These are phyloP conservation scores for Busseola fusca DNA, from an alignment of 2,888 invertebrate genomes.

Conservation along the genomic window DNA sequence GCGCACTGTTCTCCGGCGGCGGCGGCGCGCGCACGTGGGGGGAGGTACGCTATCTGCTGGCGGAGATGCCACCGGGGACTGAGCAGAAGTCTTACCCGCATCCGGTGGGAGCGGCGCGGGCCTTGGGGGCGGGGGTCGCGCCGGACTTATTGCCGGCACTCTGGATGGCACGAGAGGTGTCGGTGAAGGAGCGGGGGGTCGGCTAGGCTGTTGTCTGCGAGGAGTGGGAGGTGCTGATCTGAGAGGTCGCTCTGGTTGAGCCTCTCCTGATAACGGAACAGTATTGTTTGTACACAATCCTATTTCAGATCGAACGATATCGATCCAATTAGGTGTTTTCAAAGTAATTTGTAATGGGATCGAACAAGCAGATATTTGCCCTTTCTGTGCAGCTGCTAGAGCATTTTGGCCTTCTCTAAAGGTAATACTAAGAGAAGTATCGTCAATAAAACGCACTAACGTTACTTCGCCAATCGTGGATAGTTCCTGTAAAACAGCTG, in stretches of 20 bases:
- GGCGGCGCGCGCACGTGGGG: constrained; percentile 90
- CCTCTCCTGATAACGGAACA: constrained; percentile 91
- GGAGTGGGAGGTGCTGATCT: constrained; percentile 85
- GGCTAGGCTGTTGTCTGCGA: constrained; percentile 88
- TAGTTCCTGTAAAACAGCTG: constrained; percentile 93
- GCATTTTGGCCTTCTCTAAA: constrained; percentile 97
- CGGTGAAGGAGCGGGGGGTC: constrained; percentile 90
- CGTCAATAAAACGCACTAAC: constrained; percentile 96
- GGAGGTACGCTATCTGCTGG: constrained; percentile 90
- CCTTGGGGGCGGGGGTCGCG: constrained; percentile 90
- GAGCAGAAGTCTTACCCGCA: constrained; percentile 74
- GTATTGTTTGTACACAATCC: constrained; percentile 95
- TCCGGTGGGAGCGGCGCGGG: constrained; percentile 88
- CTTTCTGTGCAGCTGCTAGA: constrained; percentile 91
- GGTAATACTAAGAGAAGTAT: constrained; percentile 95
- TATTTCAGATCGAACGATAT: constrained; percentile 94
- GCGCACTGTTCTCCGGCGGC: constrained; percentile 76
- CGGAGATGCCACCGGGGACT: constrained; percentile 85
- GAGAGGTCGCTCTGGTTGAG: constrained; percentile 77
- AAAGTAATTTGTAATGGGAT: constrained; percentile 92
- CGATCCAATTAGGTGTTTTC: constrained; percentile 96
- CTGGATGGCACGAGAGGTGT: constrained; percentile 83
- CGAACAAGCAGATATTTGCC: constrained; percentile 90
- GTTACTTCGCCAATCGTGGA: constrained; percentile 96
- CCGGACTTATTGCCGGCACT: constrained; percentile 84